These are phyloP conservation scores for Megaustenia siamemsis DNA, from an alignment of 2,888 invertebrate genomes.

Conservation along the genomic window DNA sequence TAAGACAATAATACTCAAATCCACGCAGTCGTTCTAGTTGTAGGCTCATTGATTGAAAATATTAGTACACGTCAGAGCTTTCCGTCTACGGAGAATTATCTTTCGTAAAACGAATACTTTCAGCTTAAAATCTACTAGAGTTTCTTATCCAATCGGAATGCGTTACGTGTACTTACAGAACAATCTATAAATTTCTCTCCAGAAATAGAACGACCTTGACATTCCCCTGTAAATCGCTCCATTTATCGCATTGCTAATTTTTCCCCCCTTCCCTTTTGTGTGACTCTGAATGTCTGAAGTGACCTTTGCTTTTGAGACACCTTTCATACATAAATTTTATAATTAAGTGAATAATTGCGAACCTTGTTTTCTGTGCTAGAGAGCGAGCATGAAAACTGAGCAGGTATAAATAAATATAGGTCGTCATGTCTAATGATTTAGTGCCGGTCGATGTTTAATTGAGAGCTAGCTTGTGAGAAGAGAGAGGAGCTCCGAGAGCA, in stretches of 20 bases:
- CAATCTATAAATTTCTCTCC: slow-evolving; percentile 18
- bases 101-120: neutral
- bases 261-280: no score
- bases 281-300: neutral
- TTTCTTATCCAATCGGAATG: slow-evolving; percentile 37
- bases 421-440: slow-evolving; percentile 29
- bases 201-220: slow-evolving; percentile 33
- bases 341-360: slow-evolving; percentile 10
- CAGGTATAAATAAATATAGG: neutral
- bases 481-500: neutral
- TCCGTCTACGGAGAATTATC: neutral
- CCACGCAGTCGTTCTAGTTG: neutral
- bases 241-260: neutral
- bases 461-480: neutral
- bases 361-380: neutral
- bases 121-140: neutral
- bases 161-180: slow-evolving; percentile 17
- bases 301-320: slow-evolving; percentile 24
- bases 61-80: neutral
- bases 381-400: neutral
- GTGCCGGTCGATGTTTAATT: slow-evolving; percentile 16
- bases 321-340: neutral
- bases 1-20: neutral
- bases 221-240: neutral
- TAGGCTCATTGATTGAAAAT: slow-evolving; percentile 3